Base-by-base conservation (phyloP, 2,113 vertebrate species). In the Mirza zaza region DNA sequence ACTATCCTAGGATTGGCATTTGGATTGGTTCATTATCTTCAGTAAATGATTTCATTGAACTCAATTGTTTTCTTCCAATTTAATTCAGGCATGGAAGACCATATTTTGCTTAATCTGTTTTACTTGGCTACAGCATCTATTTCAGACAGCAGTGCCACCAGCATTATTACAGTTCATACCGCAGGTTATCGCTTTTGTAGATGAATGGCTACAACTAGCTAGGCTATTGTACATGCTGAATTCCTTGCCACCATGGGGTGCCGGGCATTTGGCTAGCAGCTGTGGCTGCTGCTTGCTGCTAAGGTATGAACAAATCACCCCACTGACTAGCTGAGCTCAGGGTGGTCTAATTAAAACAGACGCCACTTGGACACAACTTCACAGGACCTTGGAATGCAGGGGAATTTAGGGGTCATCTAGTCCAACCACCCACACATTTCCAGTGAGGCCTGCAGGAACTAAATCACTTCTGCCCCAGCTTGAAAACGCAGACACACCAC, bases 291-390 rank as follows among this genome's bases (percentile, higher is more conserved):
- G 39, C 88, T 80, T n/a, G 45, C 85, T 48, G 39, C 59, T 20
- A 20, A 90, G 79, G 87, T 91, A 79, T 73, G 96, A 96, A 91
- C 67, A 83, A 83, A 94, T 75, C 79, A n/a, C 70, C 89, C 79
- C 36, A 34, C 87, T 67, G 91, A 85, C 0, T 39, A 91, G 85
- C 65, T 88, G 71, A 91, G 85, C 71, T 81, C 57, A 21, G 90
- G 92, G 90, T 96, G 95, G 52, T 96, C 92, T 96, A 39, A 84
- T 90, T 97, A 95, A 92, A 95, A 96, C 92, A 84, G 70, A 96
- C 8, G 8, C 94, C 92, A 79, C 86, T 95, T 92, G 85, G 95
- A 94, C 95, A 87, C 48, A 91, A 71, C 68, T 94, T 97, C 90
- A 90, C 57, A 73, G 80, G 50, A 70, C 68, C 86, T 90, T 83